phyloP scores from a whole-genome alignment of 1,140 invertebrate genomes.

The Bemisia tabaci region DNA sequence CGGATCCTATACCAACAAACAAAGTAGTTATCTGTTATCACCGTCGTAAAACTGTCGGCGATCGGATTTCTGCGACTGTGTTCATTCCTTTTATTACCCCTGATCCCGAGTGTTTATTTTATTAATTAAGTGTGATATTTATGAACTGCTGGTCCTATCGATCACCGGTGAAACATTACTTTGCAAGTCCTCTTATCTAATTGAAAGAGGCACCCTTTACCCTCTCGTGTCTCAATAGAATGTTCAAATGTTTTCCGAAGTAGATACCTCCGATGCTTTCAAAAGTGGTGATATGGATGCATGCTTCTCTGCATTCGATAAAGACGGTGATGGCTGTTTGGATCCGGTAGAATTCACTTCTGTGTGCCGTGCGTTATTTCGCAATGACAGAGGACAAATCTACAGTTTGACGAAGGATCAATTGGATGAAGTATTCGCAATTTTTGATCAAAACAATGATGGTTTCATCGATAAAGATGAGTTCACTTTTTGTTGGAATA shows the following conservation, averaged over 20 bases:
- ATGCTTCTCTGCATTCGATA: conserved; percentile 74
- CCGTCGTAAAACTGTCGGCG: no score
- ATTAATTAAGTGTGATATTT: no score
- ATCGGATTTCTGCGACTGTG: no score
- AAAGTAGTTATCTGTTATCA: no score
- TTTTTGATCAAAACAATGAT: conserved; percentile 37
- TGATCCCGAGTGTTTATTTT: no score
- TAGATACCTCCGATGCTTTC: not conserved
- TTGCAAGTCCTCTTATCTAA: no score
- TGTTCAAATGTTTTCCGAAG: not conserved
- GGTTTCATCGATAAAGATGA: conserved; percentile 68
- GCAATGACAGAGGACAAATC: conserved; percentile 70
- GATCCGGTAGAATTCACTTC: conserved; percentile 62
- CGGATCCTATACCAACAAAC: no score
- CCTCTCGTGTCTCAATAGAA: not conserved
- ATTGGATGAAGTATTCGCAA: conserved; percentile 40
- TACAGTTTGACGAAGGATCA: conserved; percentile 59
- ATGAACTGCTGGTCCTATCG: no score
- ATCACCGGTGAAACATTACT: no score
- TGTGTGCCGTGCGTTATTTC: conserved; percentile 69
- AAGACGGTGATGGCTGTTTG: conserved; percentile 66
- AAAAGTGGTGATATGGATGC: conserved; percentile 52
- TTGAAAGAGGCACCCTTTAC: no score
- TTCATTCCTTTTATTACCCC: no score
- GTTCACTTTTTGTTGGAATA: conserved; percentile 59